These are phyloP conservation scores for Ernsta delagoae DNA, from an alignment of 2,888 invertebrate species.

Conservation along the genomic window DNA sequence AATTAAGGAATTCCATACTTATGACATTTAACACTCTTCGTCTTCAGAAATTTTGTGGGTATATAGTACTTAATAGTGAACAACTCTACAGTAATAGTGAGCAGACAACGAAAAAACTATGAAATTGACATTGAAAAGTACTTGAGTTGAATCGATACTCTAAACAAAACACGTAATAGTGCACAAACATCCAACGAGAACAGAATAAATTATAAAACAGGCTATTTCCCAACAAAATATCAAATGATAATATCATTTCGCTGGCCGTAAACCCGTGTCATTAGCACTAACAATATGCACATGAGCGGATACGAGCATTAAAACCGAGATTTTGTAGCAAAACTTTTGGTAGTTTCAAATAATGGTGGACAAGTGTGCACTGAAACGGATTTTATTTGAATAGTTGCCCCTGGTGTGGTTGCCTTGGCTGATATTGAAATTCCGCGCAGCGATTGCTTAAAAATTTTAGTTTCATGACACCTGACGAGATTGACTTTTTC, in stretches of 20 bases:
- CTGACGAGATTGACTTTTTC: neutral
- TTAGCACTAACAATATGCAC: slow-evolving; percentile 15
- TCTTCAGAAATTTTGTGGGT: no score
- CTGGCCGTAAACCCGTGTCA: neutral
- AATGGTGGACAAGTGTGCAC: neutral
- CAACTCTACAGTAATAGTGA: no score
- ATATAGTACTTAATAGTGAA: no score
- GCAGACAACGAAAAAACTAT: no score
- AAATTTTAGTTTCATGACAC: neutral
- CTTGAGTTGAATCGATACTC: no score
- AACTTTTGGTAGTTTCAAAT: slow-evolving; percentile 12
- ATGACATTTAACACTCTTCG: no score
- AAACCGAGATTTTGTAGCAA: slow-evolving; percentile 10
- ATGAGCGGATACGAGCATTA: slow-evolving; percentile 4
- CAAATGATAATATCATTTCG: neutral
- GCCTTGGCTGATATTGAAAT: slow-evolving; percentile 11
- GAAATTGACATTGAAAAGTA: no score
- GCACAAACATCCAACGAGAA: no score
- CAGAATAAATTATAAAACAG: neutral
- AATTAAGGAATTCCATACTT: no score
- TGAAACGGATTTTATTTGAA: slow-evolving; percentile 13
- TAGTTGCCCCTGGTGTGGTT: slow-evolving; percentile 1
- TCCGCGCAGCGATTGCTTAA: neutral
- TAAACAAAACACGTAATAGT: no score
- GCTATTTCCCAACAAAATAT: neutral